These are phyloP conservation scores for Desoria tigrina DNA, from an alignment of 2,888 invertebrate species.

Conservation along the genomic window DNA sequence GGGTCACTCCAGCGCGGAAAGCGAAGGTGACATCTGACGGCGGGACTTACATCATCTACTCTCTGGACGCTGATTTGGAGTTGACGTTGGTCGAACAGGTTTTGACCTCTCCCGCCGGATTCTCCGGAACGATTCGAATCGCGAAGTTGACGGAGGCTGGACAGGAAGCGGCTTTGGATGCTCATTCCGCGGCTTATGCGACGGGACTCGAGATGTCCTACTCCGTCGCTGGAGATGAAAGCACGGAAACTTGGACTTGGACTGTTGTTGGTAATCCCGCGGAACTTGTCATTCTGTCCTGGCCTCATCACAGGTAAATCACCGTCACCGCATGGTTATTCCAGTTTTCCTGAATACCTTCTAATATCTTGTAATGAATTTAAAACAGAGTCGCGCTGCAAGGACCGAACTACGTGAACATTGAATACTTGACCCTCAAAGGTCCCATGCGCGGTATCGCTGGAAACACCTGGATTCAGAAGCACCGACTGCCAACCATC, in stretches of 20 bases:
- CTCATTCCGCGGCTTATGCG: conserved; percentile 19
- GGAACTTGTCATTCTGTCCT: conserved; percentile 31
- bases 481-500: conserved; percentile 37
- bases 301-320: conserved; percentile 41
- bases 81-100: conserved; percentile 21
- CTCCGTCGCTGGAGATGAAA: conserved; percentile 29
- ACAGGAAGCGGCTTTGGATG: conserved; percentile 35
- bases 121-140: conserved; percentile 34
- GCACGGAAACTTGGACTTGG: conserved; percentile 42
- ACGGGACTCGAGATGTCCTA: conserved; percentile 28
- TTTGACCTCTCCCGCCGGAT: conserved; percentile 24
- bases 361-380: too few species aligned
- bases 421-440: conserved; percentile 41
- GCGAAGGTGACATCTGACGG: conserved; percentile 31
- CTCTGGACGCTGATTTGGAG: conserved; percentile 15
- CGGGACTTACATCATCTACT: conserved; percentile 33
- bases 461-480: conserved; percentile 32
- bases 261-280: conserved; percentile 30
- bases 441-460: conserved; percentile 39
- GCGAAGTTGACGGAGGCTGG: conserved; percentile 31
- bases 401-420: conserved; percentile 32
- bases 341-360: too few species aligned
- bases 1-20: conserved; percentile 42
- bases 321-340: too few species aligned
- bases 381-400: conserved; percentile 29